Percentiles rank a stretch among this genome's conserved stretches.
phyloP scores from a whole-genome alignment of 2,888 invertebrate genomes.

The Eupelmus urozonus region DNA sequence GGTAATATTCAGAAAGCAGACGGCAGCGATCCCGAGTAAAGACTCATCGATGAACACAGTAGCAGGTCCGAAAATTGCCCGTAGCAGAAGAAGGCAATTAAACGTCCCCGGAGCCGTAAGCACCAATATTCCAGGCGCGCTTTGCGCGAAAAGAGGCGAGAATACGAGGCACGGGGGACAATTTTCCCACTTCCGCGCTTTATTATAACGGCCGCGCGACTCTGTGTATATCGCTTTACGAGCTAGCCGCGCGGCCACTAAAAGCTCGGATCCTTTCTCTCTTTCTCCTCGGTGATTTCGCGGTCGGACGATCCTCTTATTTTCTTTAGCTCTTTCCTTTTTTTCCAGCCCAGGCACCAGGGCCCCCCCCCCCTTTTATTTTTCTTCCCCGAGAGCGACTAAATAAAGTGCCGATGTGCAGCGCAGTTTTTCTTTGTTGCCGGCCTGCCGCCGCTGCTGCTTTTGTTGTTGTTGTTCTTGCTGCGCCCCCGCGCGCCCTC shows the following conservation, averaged over 20 bases:
- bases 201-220: conserved; percentile 34
- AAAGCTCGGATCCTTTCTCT: conserved; percentile 31
- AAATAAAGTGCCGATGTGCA: conserved; percentile 43
- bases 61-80: not conserved
- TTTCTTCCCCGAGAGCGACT: conserved; percentile 36
- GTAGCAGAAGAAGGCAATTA: conserved; percentile 7
- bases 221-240: conserved; percentile 52
- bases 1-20: no score
- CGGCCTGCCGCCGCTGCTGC: conserved; percentile 6
- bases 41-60: no score
- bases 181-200: conserved; percentile 35
- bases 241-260: conserved; percentile 35
- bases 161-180: conserved; percentile 12
- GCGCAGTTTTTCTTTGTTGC: conserved; percentile 5
- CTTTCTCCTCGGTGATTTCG: conserved; percentile 50
- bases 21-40: no score
- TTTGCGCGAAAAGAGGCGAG: not conserved
- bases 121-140: not conserved
- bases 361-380: no score
- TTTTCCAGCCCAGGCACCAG: not conserved
- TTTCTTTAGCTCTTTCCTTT: conserved; percentile 27
- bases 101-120: not conserved
- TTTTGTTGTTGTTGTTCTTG: not conserved
- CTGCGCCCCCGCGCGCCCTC: not conserved
- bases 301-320: conserved; percentile 51